A percentile compares a stretch with the other conserved stretches of the same genome.
These are phyloP conservation scores for Hyposmocoma kahamanoa DNA, from an alignment of 1,140 invertebrate species.

Conservation along the genomic window DNA sequence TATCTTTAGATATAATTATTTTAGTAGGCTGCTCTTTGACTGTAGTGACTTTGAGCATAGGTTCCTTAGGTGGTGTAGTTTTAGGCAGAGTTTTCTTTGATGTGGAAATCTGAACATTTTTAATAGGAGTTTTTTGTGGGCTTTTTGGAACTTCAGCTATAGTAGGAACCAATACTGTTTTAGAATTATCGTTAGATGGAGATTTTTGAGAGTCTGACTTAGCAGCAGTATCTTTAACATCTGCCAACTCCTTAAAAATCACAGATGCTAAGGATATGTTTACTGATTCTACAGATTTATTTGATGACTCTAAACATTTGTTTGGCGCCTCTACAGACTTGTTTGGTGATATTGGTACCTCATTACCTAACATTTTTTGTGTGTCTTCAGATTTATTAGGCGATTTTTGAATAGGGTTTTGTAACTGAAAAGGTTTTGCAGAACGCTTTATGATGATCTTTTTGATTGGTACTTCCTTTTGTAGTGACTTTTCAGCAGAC, in stretches of 20 bases:
- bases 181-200: neutral
- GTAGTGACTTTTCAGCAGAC: neutral
- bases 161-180: no score
- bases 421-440: neutral
- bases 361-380: neutral
- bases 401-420: neutral
- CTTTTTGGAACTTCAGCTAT: no score
- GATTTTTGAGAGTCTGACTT: conserved; percentile 1
- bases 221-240: conserved; percentile 2
- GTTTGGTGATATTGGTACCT: neutral
- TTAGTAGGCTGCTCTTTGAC: neutral
- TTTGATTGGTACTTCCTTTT: neutral
- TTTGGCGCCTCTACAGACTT: neutral
- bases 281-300: no score
- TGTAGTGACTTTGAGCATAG: neutral
- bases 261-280: neutral
- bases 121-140: no score
- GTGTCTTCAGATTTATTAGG: neutral
- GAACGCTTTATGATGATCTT: neutral
- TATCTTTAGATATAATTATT: neutral
- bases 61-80: neutral
- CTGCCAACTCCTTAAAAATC: neutral
- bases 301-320: neutral
- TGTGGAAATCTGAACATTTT: neutral
- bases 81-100: neutral